Conservation (phyloP, 2,113 vertebrate species). For the Lampris megalopsis region DNA sequence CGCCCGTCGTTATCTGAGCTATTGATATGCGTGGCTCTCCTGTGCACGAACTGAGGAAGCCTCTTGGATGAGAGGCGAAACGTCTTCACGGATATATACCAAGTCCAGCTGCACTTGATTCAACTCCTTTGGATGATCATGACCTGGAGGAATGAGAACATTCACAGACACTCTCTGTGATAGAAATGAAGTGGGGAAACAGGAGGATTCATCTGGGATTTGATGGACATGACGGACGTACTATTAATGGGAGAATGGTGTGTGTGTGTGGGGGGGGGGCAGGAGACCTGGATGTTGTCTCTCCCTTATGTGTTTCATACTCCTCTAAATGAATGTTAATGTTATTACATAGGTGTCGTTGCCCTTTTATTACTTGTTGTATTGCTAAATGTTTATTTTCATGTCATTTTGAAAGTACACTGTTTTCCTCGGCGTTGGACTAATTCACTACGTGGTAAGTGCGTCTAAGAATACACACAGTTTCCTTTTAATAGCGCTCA, state of each 20-base stretch:
- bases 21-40: too few relatives aligned
- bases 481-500: constrained; percentile 22
- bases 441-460: not conserved
- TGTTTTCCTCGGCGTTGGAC: constrained; percentile 12
- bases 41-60: too few relatives aligned
- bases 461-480: not conserved
- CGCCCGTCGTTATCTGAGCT: too few relatives aligned
- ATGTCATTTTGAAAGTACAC: constrained; percentile 24
- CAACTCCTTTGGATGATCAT: too few relatives aligned
- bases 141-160: constrained; percentile 24
- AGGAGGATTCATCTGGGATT: not conserved
- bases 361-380: constrained; percentile 12
- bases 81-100: too few relatives aligned
- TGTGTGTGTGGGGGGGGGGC: not conserved
- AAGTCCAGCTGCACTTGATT: too few relatives aligned
- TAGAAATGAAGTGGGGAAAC: constrained; percentile 48
- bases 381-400: not conserved
- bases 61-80: too few relatives aligned
- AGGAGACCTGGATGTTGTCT: not conserved
- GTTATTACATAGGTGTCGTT: constrained; percentile 12
- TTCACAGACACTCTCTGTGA: constrained; percentile 40
- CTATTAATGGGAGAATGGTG: too few relatives aligned
- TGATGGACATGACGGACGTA: too few relatives aligned
- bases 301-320: not conserved
- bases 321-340: not conserved